Evolutionary conservation across 2,113 vertebrate species (phyloP).

Genomic region (Brachyhypopomus occidentalis): DNA sequence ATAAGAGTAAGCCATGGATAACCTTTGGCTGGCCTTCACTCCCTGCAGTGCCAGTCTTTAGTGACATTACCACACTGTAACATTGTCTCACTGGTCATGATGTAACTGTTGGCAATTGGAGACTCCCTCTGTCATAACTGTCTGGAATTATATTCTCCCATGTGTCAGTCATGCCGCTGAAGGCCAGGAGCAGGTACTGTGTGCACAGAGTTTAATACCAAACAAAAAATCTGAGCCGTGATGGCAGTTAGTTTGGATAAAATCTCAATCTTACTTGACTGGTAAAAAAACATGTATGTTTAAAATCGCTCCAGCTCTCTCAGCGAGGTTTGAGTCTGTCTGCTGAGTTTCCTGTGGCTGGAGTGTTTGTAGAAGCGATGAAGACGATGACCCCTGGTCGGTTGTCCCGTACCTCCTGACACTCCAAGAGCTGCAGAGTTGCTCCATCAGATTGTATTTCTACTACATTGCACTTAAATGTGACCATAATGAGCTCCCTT

Average conservation of each 20-base stretch:
- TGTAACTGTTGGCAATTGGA: constrained; percentile 26
- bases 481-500: constrained; percentile 47
- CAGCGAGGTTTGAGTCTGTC: neutral
- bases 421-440: constrained; percentile 17
- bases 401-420: neutral
- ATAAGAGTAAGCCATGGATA: neutral
- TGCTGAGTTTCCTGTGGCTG: neutral
- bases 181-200: constrained; percentile 11
- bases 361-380: neutral
- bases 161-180: neutral
- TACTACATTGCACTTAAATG: constrained; percentile 51
- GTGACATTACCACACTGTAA: neutral
- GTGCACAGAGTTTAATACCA: constrained; percentile 18
- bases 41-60: neutral
- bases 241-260: constrained; percentile 21
- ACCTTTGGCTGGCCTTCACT: constrained; percentile 9
- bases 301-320: neutral
- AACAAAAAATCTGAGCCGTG: constrained; percentile 20
- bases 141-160: constrained; percentile 10
- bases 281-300: neutral
- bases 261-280: neutral
- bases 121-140: neutral
- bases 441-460: constrained; percentile 57
- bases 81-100: constrained; percentile 6
- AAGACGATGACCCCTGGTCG: neutral